These are phyloP conservation scores for Streptopelia turtur DNA, from an alignment of 2,797 vertebrate genomes.

Conservation along the genomic window DNA sequence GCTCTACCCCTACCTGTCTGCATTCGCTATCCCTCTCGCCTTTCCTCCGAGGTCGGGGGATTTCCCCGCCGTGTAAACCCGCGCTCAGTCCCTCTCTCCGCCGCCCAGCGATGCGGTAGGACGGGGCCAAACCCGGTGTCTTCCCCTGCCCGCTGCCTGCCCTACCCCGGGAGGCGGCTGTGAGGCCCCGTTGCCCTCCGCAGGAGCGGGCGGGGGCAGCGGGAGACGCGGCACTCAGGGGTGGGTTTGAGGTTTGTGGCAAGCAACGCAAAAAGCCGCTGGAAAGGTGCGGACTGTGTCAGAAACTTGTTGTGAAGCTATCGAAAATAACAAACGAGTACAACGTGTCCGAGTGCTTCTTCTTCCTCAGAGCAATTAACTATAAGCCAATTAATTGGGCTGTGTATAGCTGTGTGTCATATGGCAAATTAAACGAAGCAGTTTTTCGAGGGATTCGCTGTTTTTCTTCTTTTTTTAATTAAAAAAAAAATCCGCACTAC, in stretches of 20 bases:
- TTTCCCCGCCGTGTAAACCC: accelerated
- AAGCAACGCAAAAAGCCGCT: accelerated
- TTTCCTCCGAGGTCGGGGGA: background rate
- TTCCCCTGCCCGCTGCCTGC: background rate
- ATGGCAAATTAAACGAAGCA: background rate
- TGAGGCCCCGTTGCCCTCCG: background rate
- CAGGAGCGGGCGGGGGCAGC: background rate
- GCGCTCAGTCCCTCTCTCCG: too few species aligned
- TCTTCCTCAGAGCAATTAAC: background rate
- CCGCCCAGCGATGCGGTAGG: background rate
- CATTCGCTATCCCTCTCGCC: too few species aligned
- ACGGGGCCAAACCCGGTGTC: background rate
- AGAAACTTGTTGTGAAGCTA: background rate
- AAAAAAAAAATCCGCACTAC: background rate
- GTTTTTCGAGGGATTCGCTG: background rate
- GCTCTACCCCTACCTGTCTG: background rate
- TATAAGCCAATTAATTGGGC: background rate
- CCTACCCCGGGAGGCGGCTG: background rate
- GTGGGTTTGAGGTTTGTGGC: accelerated
- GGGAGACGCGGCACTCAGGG: accelerated
- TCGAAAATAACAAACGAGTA: background rate
- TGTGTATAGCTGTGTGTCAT: background rate
- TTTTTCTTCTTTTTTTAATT: background rate
- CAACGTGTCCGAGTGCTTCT: background rate
- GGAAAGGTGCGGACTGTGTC: accelerated